Base-by-base conservation (phyloP, 2,888 invertebrate genomes). In the Zelleria hepariella region DNA sequence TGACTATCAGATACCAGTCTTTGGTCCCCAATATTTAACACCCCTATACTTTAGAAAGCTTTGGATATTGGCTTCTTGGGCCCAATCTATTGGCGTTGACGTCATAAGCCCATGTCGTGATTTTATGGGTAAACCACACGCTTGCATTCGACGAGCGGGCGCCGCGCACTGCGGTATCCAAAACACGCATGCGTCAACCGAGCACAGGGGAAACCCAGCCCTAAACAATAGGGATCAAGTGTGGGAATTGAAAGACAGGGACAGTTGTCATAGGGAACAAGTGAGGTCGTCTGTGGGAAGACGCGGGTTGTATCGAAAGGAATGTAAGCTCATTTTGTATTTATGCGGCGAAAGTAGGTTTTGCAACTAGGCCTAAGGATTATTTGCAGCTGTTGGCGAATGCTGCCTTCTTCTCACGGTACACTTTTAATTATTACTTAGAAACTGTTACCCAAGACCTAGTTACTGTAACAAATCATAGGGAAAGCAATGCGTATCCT, bases 111-210 rank as follows among this genome's bases (percentile, higher is more conserved):
- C 32, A 61, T 74, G 76, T 71, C 27, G 27, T 58, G 51, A 49
- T 74, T 69, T 86, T 80, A 85, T 82, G 83, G 80, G 70, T 70
- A 74, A 73, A 74, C 75, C 77, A 74, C 86, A 86, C 85, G 85
- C 79, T 80, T 42, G 62, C 67, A 64, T 42, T 74, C 77, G 84
- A 78, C 86, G 78, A 66, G 62, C 65, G 75, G 87, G 84, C 87
- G 87, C 85, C 87, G 86, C 87, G 87, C 87, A 87, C 83, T 87
- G 87, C 87, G 87, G 87, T 84, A 82, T 65, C 69, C 60, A 51
- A 59, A 79, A 70, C 75, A 82, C 87, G 87, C 87, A 86, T 87
- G 87, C 86, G 87, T 82, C 42, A 60, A 15, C 63, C 57, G 23
- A 63, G 60, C 63, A 66, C 72, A 72, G 64, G 60, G 65, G 51